Base-by-base conservation (phyloP, 2,113 vertebrate genomes). In the Chamaetylas fuelleborni region DNA sequence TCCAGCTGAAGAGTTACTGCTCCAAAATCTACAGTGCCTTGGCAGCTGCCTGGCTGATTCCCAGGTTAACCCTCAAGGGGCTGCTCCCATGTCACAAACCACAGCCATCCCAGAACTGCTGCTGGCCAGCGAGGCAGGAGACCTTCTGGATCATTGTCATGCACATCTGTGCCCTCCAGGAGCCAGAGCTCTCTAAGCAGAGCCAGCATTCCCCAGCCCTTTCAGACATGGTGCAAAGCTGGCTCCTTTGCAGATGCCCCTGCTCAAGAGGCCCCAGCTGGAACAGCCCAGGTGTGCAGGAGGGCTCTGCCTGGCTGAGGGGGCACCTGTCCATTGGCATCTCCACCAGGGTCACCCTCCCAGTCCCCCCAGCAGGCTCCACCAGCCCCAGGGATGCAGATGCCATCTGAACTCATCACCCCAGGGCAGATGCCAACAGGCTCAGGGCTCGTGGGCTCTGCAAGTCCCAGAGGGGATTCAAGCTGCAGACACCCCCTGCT, bases 21-120 rank as follows among this genome's bases (percentile, higher is more conserved):
- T 97, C 88, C 96, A 88, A 97, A 96, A 96, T 92, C 94, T 81
- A 96, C 92, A 96, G 96, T 11, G 48, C 73, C 47, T 92, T 94
- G 95, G 95, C 96, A 96, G 96, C 92, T 76, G 86, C 76, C 94
- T 95, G 94, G 86, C 92, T 83, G 78, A 22, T 69, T 84, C 92
- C 88, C 81, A 60, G 65, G 53, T 96, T 96, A 96, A 96, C 81
- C 81, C 96, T 91, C 42, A 3, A 61, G 0, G 2, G 66, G 69
- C 92, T 24, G 72, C 34, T 89, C 45, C 50, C 70, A 33, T 4
- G 18, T 20, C 73, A 28, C 20, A 2, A 11, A 33, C 2, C 80
- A 40, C 2, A 2, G 12, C 13, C 3, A 22, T 20, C 43, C 43
- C 43, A 45, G 43, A 45, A 45, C 43, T 47, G 53, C 64, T 77